Base-by-base conservation (phyloP, 2,888 invertebrate genomes). In the Euplexia lucipara region DNA sequence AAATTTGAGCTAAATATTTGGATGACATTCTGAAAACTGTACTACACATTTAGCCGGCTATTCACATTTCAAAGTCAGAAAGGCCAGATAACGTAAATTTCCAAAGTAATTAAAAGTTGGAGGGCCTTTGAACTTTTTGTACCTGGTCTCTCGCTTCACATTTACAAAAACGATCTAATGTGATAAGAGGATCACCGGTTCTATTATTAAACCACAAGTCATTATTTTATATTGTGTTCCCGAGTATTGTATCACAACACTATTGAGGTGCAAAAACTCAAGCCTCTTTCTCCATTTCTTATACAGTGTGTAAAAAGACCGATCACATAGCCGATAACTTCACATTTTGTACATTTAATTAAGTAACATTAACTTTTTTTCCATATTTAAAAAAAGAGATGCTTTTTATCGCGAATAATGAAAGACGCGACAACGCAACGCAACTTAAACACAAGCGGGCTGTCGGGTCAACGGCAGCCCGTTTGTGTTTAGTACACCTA, bases 41-140 rank as follows among this genome's bases (percentile, higher is more conserved):
- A 18, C 20, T 34, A 39, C 32, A 18, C 10, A 20, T 20, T 26
- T 26, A 58, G 18, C 8, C 32, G 12, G 37, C 22, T 45, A 14
- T 75, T 65, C 53, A 48, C 41, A 69, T 61, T 48, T 62, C 62
- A 60, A 48, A 61, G 49, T 56, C 49, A 44, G 39, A 75, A 64
- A 9, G 66, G 57, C 59, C 59, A 54, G 59, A 57, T 64, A 44
- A 59, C 58, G 26, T 45, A 49, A 52, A 62, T 65, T 64, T 20
- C 14, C 49, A 35, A 79, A 68, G 68, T 63, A 79, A 78, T 78
- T 79, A 69, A 75, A 78, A 76, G 56, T 75, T 62, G 14, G 53
- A 45, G 12, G 20, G 20, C 20, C 51, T 68, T 71, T 68, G 35
- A 60, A 54, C 54, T 54, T 76, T 44, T 56, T 56, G 62, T 49